Evolutionary conservation across 64 coral and sea anemone genomes (phyloP), one percentile per base, ranked within the genome.

Genomic region (Astreopora myriophthalma): DNA sequence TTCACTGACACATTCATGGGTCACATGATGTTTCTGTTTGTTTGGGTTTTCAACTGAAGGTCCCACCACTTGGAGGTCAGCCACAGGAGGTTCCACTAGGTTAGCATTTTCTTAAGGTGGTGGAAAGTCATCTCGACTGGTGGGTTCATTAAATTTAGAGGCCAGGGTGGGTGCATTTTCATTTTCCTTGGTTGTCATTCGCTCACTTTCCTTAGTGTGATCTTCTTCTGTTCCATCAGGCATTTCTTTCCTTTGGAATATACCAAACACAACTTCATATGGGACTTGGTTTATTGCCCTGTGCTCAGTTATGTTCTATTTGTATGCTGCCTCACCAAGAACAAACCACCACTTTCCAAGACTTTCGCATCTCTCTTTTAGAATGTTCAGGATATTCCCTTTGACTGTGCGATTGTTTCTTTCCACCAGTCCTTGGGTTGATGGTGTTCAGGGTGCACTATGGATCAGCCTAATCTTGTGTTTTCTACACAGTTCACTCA

Each of bases 261-360:
- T 30, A 13, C 79, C 49, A 84, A 84, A 84, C 16, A 84, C 79
- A 58, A 51, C 79, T 44, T 84, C 79, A 84, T 84, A 42, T 42
- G 39, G 39, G 0, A 42, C 39, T 42, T 42, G 5, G 39, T 42
- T 42, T 42, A 42, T 42, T 61, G 79, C 79, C 34, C 57, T 84
- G 34, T 84, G 79, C 1, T 13, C 58, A 61, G 44, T 84, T 26
- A 84, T 61, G 57, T 84, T 84, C 49, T 22, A 61, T 12, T 44
- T 84, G 3, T 87, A 71, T 27, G 84, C 17, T 9, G 67, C 84
- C 68, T 70, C 32, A 0, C 16, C 23, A 34, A 64, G 66, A 64
- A 40, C 20, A n/a, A 4, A 11, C 20, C 84, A 87, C 84, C 84
- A 87, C 68, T 42, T 46, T 33, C 57, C 57, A 23, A 61, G 57